Base-by-base conservation (phyloP, 2,113 vertebrate species). In the Ciconia maguari region DNA sequence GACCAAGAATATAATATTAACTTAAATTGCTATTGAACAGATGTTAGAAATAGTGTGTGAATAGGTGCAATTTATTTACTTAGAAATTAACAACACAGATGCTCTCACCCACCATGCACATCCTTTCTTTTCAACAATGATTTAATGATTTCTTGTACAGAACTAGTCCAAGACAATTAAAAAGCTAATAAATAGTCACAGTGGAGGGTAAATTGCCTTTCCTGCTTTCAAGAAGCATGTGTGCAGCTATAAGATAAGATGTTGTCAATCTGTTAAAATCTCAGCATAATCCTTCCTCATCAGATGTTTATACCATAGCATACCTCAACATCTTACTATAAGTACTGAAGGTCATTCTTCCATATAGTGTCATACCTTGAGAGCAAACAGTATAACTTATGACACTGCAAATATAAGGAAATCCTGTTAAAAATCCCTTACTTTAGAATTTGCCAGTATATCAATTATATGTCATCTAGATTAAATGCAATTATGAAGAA, bases 91-190 rank as follows among this genome's bases (percentile, higher is more conserved):
- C 55, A 89, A 96, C 79, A 92, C 64, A 94, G 91, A 94, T 96
- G 83, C 42, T 94, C 29, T 95, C 41, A 54, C 62, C 26, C 76
- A 93, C 93, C 9, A 44, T 22, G 54, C 5, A 55, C 38, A 70
- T 94, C 68, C 58, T 96, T 94, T 96, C 44, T 90, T 96, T 93
- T 97, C 64, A 91, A 68, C 61, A 89, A 85, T 89, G 86, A 96
- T 96, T 97, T 97, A 97, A 96, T 91, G 70, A 17, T 93, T 97
- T 87, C 81, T 96, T 90, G 10, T 93, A 90, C 58, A 86, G 84
- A 97, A 95, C 69, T 66, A 96, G 76, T 83, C 72, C 83, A 93
- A 96, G 72, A 74, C 96, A 97, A 97, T 97, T 98, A 97, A 97
- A 96, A 98, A 94, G 41, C 91, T 97, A 97, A 98, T 94, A 97